Evolutionary conservation across 2,888 invertebrate genomes (phyloP), one percentile per base, ranked within the genome.

Genomic region (Nephrotoma flavescens): DNA sequence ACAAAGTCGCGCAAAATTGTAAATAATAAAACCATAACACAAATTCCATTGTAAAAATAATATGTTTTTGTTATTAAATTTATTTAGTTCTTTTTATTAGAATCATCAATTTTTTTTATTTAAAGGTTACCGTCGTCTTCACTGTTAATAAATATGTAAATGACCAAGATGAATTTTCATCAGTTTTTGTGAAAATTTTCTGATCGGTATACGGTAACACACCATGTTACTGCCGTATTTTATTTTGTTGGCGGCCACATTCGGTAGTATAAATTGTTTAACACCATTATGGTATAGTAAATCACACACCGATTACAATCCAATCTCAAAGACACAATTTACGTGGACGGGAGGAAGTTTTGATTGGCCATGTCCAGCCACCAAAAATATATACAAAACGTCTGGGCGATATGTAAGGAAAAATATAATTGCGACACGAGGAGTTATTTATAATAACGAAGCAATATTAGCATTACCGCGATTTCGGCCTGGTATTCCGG

Each of bases 401-500:
- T 93, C 93, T 0, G 94, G 94, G 2, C 92, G 93, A 86, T 94
- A 93, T 89, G 91, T 93, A 5, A 90, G 92, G 71, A 93, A 93
- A 88, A 94, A 94, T 90, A 91, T 93, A 83, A 94, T 94, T 87
- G 93, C 93, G 0, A 94, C 94, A 3, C 91, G 94, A 42, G 92
- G 92, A 0, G 94, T 94, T 89, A 92, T 94, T 84, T 92, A 92
- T 89, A 92, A 92, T 57, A 93, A 94, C 86, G 92, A 92, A 42
- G 92, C 92, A 0, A 93, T 92, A 88, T 86, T 94, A 41, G 94
- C 94, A 0, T 88, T 94, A 88, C 94, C 94, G 0, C 92, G 94
- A 3, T 92, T 91, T 90, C 94, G 94, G 88, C 92, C 92, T 9
- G 95, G 95, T 2, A 94, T 95, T 0, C 93, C 95, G 0, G 94